Base-by-base conservation (phyloP, 2,888 invertebrate species). In the Siphonodentalium dalli region DNA sequence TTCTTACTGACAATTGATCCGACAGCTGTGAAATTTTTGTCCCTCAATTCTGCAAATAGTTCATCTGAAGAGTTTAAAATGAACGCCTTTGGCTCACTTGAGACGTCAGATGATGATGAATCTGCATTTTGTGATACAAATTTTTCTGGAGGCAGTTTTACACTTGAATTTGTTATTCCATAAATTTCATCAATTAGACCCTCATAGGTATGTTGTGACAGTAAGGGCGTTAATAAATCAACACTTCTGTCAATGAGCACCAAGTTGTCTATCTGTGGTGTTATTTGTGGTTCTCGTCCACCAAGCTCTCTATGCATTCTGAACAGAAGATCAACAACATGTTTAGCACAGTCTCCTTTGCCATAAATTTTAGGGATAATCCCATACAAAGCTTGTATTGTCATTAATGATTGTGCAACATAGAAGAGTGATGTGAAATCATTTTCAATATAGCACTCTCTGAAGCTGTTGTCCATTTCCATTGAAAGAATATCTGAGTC, bases 111-210 rank as follows among this genome's bases (percentile, higher is more conserved):
- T 85, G 87, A 24, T 85, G 86, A 15, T 86, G 85, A 40, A 81
- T 82, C 70, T 61, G 89, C 89, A 64, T 90, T 88, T 0, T 85
- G 85, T 24, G 87, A 86, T 34, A 86, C 84, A 80, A 96, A 95
- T 80, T 89, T 90, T 68, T 92, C 90, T 0, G 90, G 89, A 0
- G 96, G 94, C 71, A 97, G 87, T 40, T 89, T 88, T 0, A 91
- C 91, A 21, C 90, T 89, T 27, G 89, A 87, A 60, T 80, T 80
- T 66, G 89, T 89, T 54, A 97, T 92, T 29, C 91, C 90, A 82
- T 90, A 97, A 52, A 94, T 87, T 81, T 98, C 97, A 83, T 99
- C 99, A 61, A 99, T 92, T 7, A 99, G 86, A 3, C 98, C 99
- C 82, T 97, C 97, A 72, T 98, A 99, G 0, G 98, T 98, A 29